Percentiles rank a stretch among this genome's conserved stretches.
phyloP scores from a whole-genome alignment of 2,113 vertebrate genomes.

The Athene cunicularia region DNA sequence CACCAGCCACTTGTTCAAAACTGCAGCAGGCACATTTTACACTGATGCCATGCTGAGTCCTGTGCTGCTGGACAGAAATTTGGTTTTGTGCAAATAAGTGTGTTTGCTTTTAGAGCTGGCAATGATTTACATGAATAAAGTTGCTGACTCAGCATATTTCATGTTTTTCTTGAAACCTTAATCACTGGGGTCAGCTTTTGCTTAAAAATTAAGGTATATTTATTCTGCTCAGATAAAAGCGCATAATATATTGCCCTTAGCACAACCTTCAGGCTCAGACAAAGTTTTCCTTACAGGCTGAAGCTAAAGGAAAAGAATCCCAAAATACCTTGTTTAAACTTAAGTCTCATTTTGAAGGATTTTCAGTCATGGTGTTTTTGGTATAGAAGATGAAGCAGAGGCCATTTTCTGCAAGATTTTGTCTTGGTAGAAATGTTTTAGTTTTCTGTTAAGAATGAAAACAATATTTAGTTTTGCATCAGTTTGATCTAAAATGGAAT shows the following conservation, averaged over 20 bases:
- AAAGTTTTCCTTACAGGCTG: background rate
- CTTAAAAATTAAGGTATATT: background rate
- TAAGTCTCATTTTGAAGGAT: background rate
- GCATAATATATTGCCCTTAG: background rate
- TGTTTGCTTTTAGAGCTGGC: background rate
- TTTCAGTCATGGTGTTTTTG: background rate
- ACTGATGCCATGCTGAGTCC: accelerated
- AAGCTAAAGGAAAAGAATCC: background rate
- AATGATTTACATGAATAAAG: background rate
- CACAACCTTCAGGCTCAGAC: background rate
- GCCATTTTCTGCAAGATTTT: background rate
- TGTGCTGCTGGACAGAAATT: background rate
- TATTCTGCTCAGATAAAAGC: background rate
- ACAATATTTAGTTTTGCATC: background rate
- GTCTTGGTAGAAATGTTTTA: background rate
- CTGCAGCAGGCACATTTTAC: background rate
- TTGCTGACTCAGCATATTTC: background rate
- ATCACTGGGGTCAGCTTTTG: background rate
- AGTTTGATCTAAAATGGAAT: background rate
- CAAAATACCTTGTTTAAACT: background rate
- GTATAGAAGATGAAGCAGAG: background rate
- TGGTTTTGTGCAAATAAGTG: background rate
- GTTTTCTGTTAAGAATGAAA: background rate
- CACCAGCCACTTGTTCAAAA: background rate
- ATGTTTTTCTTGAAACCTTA: background rate